Evolutionary conservation across 2,888 invertebrate species (phyloP).

Genomic region (Gibbula magus): DNA sequence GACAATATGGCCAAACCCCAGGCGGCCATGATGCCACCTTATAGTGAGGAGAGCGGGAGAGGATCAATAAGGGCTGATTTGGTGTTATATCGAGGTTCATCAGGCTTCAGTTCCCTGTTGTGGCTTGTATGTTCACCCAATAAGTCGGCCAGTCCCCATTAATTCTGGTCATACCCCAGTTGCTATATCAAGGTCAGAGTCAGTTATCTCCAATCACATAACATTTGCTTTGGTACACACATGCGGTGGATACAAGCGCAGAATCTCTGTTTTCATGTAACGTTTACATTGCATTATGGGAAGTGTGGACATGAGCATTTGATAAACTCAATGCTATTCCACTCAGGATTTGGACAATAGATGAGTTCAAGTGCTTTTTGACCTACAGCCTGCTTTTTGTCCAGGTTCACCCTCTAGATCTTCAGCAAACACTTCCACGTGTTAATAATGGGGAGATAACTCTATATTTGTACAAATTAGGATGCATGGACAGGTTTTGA

Average conservation of each 20-base stretch:
- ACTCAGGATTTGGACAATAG: not conserved
- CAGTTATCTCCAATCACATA: not conserved
- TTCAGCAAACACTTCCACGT: not conserved
- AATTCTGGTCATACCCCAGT: not conserved
- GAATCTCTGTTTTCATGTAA: not conserved
- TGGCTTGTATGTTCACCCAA: not conserved
- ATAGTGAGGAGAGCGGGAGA: not conserved
- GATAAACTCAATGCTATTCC: not conserved
- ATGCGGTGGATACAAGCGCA: not conserved
- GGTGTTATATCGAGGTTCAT: not conserved
- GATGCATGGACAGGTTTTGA: conserved; percentile 2
- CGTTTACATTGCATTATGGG: not conserved
- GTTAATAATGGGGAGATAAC: conserved; percentile 5
- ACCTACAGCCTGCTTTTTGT: conserved; percentile 1
- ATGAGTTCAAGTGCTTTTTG: conserved; percentile 11
- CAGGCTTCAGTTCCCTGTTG: not conserved
- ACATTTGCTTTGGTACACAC: not conserved
- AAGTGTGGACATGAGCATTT: no score
- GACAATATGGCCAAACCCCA: no score
- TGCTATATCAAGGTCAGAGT: conserved; percentile 1
- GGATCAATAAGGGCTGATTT: conserved; percentile 10
- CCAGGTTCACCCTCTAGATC: not conserved
- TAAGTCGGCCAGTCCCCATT: conserved; percentile 10
- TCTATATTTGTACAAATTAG: not conserved
- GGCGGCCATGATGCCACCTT: no score